Evolutionary conservation across 2,797 vertebrate genomes (phyloP).

Genomic region (Pangasius djambal): DNA sequence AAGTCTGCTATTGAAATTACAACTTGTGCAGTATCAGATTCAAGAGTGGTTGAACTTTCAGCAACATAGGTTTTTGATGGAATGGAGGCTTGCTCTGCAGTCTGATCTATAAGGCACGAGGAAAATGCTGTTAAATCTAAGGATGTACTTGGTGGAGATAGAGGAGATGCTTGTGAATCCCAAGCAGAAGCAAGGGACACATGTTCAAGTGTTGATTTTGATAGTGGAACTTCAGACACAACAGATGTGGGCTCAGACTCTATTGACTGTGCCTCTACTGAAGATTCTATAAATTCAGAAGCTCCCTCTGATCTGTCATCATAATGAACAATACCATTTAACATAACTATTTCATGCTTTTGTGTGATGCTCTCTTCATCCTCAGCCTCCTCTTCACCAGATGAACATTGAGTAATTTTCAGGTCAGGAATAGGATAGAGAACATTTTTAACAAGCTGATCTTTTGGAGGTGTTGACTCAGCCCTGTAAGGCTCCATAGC

Average conservation of each 20-base stretch:
- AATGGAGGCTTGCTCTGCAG: constrained; percentile 13
- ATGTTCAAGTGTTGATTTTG: constrained; percentile 70
- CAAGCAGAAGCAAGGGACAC: constrained; percentile 59
- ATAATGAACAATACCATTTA: constrained; percentile 73
- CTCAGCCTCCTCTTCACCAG: constrained; percentile 86
- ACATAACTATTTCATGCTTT: constrained; percentile 74
- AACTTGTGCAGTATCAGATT: constrained; percentile 25
- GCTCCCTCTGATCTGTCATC: constrained; percentile 68
- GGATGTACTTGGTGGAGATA: constrained; percentile 33
- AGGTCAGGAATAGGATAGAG: constrained; percentile 95
- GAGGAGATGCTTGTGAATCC: constrained; percentile 39
- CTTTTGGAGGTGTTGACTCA: constrained; percentile 78
- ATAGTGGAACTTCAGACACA: constrained; percentile 74
- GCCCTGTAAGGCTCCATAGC: constrained; percentile 59
- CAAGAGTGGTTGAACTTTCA: constrained; percentile 9
- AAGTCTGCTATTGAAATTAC: constrained; percentile 46
- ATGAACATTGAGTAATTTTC: constrained; percentile 98
- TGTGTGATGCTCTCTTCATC: constrained; percentile 88
- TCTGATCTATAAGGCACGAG: constrained; percentile 21
- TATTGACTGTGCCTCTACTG: constrained; percentile 60
- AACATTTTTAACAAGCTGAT: constrained; percentile 77
- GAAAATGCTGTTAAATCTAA: constrained; percentile 32
- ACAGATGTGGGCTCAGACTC: constrained; percentile 72
- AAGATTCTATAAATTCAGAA: constrained; percentile 52
- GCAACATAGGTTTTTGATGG: constrained; percentile 20